phyloP scores from a whole-genome alignment of 2,113 vertebrate genomes.

The Verasper variegatus region DNA sequence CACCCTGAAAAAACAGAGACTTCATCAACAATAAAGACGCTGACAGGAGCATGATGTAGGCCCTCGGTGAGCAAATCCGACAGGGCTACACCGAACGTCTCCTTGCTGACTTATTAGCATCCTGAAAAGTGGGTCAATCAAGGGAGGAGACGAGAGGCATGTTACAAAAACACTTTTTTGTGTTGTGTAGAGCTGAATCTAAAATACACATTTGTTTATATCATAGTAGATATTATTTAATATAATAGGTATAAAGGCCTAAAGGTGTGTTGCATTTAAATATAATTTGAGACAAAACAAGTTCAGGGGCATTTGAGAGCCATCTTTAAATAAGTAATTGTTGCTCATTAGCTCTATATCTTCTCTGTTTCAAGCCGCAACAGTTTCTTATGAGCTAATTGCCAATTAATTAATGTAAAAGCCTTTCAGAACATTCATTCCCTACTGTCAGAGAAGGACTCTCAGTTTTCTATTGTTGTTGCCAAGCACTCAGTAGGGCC shows the following conservation, averaged over 20 bases:
- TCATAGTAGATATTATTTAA: neutral
- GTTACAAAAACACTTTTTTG: conserved; percentile 42
- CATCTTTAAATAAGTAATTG: conserved; percentile 71
- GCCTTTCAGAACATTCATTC: conserved; percentile 22
- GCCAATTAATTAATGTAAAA: conserved; percentile 77
- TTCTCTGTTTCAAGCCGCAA: conserved; percentile 21
- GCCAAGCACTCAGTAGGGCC: conserved; percentile 22
- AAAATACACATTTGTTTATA: neutral
- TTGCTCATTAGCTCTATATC: conserved; percentile 73
- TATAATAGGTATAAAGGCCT: neutral
- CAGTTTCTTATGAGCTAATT: conserved; percentile 72
- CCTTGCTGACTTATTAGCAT: conserved; percentile 82
- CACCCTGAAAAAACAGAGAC: conserved; percentile 20
- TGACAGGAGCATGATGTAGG: conserved; percentile 61
- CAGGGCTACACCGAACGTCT: conserved; percentile 69
- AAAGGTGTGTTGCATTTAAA: neutral
- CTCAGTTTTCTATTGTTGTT: conserved; percentile 17
- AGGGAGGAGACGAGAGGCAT: conserved; percentile 39
- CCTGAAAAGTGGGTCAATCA: conserved; percentile 85
- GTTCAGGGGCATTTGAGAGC: conserved; percentile 18
- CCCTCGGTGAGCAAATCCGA: conserved; percentile 55
- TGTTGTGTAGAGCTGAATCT: neutral
- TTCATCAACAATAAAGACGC: conserved; percentile 55
- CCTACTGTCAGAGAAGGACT: neutral
- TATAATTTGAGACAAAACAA: conserved; percentile 4